phyloP scores from a whole-genome alignment of 1,140 invertebrate genomes.

The Orchestia grillus region DNA sequence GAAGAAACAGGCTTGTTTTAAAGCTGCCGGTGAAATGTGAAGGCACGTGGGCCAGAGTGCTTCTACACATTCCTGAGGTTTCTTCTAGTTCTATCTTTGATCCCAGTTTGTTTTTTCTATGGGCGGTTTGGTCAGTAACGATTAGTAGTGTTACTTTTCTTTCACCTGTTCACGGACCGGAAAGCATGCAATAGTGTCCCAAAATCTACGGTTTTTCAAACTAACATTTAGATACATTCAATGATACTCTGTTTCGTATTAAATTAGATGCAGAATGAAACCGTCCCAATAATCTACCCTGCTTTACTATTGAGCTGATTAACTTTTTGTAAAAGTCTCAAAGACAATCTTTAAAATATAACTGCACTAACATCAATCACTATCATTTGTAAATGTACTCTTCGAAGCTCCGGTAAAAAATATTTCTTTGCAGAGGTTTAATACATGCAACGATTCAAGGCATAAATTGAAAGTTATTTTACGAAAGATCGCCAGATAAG shows the following conservation, averaged over 20 bases:
- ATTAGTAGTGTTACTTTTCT: neutral
- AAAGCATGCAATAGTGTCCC: neutral
- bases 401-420: no score
- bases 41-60: neutral
- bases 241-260: neutral
- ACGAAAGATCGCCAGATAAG: no score
- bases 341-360: neutral
- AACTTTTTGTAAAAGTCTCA: neutral
- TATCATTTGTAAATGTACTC: no score
- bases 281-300: neutral
- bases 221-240: neutral
- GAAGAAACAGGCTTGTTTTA: conserved; percentile 31
- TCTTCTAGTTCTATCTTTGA: neutral
- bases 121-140: neutral
- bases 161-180: neutral
- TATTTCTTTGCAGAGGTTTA: no score
- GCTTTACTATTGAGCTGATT: neutral
- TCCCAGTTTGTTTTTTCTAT: neutral
- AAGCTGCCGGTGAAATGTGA: neutral
- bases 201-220: neutral
- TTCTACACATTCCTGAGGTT: neutral
- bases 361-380: neutral
- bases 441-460: no score
- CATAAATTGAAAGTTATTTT: no score
- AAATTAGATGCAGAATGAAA: neutral